Evolutionary conservation across 2,113 vertebrate species (phyloP).

Genomic region (Silurus meridionalis): DNA sequence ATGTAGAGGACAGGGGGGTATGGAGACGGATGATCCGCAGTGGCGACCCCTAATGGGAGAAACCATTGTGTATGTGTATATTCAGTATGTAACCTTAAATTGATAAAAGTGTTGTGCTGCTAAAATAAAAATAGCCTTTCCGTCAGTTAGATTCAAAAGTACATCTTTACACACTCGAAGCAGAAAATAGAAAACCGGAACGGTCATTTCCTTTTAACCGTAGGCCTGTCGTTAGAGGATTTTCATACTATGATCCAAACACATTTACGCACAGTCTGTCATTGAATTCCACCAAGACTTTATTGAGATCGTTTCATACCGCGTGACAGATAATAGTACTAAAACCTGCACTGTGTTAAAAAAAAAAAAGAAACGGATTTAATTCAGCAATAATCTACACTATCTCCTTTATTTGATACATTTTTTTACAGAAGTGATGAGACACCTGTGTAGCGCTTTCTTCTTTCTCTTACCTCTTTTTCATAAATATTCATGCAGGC

Average conservation of each 20-base stretch:
- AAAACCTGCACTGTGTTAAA: not conserved
- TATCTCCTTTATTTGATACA: not conserved
- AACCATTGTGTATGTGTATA: no score
- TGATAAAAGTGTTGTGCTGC: no score
- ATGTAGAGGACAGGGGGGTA: no score
- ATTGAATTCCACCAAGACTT: not conserved
- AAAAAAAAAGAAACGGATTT: not conserved
- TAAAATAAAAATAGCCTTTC: no score
- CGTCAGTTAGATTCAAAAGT: no score
- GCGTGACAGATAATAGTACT: not conserved
- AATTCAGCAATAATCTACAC: not conserved
- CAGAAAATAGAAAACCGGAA: not conserved
- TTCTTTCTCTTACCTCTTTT: constrained; percentile 44
- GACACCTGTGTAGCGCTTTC: constrained; percentile 58
- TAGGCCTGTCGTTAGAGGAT: not conserved
- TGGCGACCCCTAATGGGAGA: no score
- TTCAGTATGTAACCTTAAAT: no score
- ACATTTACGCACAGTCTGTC: not conserved
- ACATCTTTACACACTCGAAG: not conserved
- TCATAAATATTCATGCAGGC: constrained; percentile 73
- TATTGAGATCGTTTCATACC: not conserved
- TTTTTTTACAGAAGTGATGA: constrained; percentile 43
- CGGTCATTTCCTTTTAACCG: not conserved
- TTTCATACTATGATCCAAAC: not conserved
- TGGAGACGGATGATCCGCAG: no score